Evolutionary conservation across 2,113 vertebrate genomes (phyloP).

Genomic region (Leptodactylus fuscus): DNA sequence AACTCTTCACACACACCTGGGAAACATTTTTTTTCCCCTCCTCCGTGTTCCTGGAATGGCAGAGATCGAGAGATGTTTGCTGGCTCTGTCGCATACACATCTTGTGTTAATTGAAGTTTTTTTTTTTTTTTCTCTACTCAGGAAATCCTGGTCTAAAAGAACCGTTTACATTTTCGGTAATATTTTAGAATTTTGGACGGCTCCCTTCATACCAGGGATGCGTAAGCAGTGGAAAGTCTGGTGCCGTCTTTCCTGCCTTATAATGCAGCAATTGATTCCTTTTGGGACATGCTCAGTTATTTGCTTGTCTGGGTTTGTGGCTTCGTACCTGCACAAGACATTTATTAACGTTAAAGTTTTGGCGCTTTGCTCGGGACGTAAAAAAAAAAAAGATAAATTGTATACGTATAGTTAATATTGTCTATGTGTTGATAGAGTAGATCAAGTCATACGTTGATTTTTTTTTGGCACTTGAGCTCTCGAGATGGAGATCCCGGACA

Average conservation of each 20-base stretch:
- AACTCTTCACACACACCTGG: slow-evolving; percentile 40
- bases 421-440: not conserved
- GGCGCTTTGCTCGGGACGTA: not conserved
- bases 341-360: slow-evolving; percentile 62
- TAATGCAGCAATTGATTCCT: slow-evolving; percentile 55
- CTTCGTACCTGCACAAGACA: slow-evolving; percentile 38
- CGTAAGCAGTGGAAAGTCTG: slow-evolving; percentile 56
- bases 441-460: not conserved
- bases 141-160: slow-evolving; percentile 57
- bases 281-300: slow-evolving; percentile 12
- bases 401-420: not conserved
- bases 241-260: slow-evolving; percentile 22
- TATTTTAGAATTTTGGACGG: slow-evolving; percentile 28
- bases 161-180: slow-evolving; percentile 46
- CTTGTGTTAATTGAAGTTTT: slow-evolving; percentile 36
- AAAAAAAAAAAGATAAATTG: not conserved
- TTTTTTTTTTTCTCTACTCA: slow-evolving; percentile 40
- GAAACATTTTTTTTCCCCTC: not conserved
- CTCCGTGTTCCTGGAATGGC: slow-evolving; percentile 9
- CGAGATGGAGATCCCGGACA: not conserved
- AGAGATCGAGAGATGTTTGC: slow-evolving; percentile 13
- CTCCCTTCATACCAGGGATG: slow-evolving; percentile 48
- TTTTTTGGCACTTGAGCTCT: not conserved
- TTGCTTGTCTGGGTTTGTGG: slow-evolving; percentile 53
- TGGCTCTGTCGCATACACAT: slow-evolving; percentile 12